phyloP scores from a whole-genome alignment of 1,140 invertebrate species.

The Coenobita brevimanus region DNA sequence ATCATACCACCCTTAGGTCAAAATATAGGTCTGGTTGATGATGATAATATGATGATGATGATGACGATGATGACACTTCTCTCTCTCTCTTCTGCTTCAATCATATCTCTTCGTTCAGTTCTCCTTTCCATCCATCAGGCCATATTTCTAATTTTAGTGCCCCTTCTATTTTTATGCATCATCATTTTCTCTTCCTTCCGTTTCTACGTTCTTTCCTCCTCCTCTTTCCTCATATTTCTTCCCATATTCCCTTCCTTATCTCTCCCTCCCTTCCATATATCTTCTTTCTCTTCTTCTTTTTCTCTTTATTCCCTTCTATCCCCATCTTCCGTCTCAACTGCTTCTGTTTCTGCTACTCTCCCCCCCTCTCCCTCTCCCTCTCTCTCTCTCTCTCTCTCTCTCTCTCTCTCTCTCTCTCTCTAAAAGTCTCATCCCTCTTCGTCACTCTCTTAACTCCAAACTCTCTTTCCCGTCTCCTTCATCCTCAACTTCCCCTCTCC shows the following conservation, averaged over 20 bases:
- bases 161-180: too few relatives aligned
- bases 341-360: background rate
- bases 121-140: too few relatives aligned
- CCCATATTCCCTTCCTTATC: background rate
- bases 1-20: too few relatives aligned
- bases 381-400: background rate
- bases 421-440: slow-evolving; percentile 4
- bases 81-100: background rate
- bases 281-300: too few relatives aligned
- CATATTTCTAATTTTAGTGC: too few relatives aligned
- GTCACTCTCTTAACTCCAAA: too few relatives aligned
- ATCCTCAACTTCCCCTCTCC: background rate
- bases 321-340: background rate
- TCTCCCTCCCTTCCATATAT: background rate
- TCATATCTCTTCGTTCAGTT: too few relatives aligned
- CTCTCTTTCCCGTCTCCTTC: too few relatives aligned
- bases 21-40: too few relatives aligned
- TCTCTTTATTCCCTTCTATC: background rate
- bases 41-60: too few relatives aligned
- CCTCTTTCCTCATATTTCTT: background rate
- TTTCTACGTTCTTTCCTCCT: background rate
- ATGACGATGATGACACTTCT: too few relatives aligned
- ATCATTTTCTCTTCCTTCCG: background rate
- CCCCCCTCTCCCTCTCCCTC: background rate
- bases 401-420: background rate